phyloP scores from a whole-genome alignment of 2,113 vertebrate species.

The Ploceus nigricollis region DNA sequence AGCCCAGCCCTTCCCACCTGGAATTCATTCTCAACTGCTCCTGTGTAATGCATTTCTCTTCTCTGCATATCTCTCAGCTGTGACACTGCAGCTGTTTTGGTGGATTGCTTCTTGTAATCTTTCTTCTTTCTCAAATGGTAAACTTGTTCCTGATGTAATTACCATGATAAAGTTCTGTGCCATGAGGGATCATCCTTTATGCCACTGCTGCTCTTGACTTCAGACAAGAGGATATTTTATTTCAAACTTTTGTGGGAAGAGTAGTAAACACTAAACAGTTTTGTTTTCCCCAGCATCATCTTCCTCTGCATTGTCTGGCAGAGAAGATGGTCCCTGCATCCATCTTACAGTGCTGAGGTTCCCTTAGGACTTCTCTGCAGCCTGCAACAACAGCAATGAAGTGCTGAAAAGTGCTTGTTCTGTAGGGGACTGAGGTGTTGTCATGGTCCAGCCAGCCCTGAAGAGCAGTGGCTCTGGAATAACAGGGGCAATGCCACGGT shows the following conservation, averaged over 20 bases:
- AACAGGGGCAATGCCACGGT: background rate
- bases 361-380: background rate
- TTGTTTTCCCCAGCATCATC: background rate
- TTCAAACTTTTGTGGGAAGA: background rate
- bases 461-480: background rate
- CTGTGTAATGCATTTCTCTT: conserved; percentile 1
- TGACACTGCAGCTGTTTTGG: conserved; percentile 12
- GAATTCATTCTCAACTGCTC: background rate
- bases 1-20: background rate
- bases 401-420: background rate
- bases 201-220: background rate
- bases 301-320: background rate
- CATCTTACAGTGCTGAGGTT: background rate
- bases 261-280: background rate
- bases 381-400: background rate
- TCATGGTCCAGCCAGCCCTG: background rate
- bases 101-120: conserved; percentile 49
- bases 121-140: conserved; percentile 22
- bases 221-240: conserved; percentile 44
- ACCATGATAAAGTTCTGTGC: conserved; percentile 17
- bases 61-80: conserved; percentile 39
- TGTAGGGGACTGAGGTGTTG: background rate
- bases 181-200: conserved; percentile 13
- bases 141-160: conserved; percentile 67
- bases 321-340: background rate